Conservation (phyloP, 2,888 invertebrate genomes). For the Bembecia ichneumoniformis region DNA sequence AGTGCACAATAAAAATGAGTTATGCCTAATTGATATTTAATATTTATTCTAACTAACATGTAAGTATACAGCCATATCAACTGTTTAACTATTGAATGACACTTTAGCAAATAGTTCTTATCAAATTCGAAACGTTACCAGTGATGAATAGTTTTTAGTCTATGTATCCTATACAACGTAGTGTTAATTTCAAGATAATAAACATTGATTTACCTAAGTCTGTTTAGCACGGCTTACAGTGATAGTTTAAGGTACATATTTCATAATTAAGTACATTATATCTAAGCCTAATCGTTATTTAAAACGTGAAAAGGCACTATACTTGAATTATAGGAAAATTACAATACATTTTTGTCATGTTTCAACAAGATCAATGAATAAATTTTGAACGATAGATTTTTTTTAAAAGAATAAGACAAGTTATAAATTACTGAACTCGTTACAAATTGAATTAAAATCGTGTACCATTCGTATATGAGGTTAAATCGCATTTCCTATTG, state of each 20-base stretch:
- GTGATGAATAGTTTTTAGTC: constrained; percentile 11
- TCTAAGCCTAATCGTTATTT: constrained; percentile 10
- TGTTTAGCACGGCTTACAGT: constrained; percentile 17
- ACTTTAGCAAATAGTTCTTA: background rate
- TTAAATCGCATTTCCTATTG: background rate
- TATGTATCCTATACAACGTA: constrained; percentile 15
- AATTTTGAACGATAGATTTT: background rate
- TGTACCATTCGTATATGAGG: no score
- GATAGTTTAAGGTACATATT: constrained; percentile 15
- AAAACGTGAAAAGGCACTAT: constrained; percentile 64
- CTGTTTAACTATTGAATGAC: constrained; percentile 28
- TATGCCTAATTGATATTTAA: constrained; percentile 39
- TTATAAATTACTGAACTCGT: no score
- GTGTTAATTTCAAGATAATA: constrained; percentile 15
- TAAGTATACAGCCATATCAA: constrained; percentile 35
- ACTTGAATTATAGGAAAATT: constrained; percentile 40
- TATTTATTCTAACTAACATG: constrained; percentile 41
- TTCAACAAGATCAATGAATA: background rate
- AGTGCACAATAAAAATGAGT: constrained; percentile 48
- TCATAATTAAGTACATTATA: constrained; percentile 5
- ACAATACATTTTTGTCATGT: background rate
- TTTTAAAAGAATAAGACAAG: no score
- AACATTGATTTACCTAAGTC: constrained; percentile 12
- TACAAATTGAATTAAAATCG: no score
- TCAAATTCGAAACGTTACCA: constrained; percentile 41